These are phyloP conservation scores for Isurus oxyrinchus DNA, from an alignment of 2,113 vertebrate species.

Conservation along the genomic window DNA sequence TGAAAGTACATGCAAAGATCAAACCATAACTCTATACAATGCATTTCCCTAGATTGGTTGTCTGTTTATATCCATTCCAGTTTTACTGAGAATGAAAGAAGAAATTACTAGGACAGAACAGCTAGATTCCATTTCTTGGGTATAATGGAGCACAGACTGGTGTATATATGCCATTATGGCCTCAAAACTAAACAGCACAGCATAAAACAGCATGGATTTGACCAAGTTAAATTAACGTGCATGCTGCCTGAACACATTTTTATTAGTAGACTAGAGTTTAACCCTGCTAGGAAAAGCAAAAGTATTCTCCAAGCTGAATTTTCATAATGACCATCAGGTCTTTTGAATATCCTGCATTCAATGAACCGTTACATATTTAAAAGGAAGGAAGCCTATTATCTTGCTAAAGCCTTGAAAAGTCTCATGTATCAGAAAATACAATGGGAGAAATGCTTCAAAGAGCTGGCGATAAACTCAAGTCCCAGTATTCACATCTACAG, in stretches of 20 bases:
- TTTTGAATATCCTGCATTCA: not conserved
- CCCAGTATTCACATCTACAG: not conserved
- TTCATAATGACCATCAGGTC: not conserved
- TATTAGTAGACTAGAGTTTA: not conserved
- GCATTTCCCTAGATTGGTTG: not conserved
- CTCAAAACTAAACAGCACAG: not conserved
- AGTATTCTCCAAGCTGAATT: not conserved
- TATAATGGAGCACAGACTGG: not conserved
- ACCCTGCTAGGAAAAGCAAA: not conserved
- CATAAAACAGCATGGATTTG: not conserved
- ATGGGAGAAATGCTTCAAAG: not conserved
- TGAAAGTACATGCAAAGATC: not conserved
- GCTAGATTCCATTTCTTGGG: not conserved
- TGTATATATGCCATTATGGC: not conserved
- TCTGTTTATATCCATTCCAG: not conserved
- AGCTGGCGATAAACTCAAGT: not conserved
- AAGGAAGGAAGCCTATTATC: not conserved
- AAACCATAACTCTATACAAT: not conserved
- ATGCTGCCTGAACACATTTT: not conserved
- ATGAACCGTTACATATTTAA: not conserved
- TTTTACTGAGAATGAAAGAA: not conserved
- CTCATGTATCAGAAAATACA: not conserved
- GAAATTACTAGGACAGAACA: not conserved
- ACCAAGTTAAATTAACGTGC: not conserved
- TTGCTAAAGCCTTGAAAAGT: not conserved